Conservation (phyloP, 2,888 invertebrate species). For the Teleogryllus oceanicus region DNA sequence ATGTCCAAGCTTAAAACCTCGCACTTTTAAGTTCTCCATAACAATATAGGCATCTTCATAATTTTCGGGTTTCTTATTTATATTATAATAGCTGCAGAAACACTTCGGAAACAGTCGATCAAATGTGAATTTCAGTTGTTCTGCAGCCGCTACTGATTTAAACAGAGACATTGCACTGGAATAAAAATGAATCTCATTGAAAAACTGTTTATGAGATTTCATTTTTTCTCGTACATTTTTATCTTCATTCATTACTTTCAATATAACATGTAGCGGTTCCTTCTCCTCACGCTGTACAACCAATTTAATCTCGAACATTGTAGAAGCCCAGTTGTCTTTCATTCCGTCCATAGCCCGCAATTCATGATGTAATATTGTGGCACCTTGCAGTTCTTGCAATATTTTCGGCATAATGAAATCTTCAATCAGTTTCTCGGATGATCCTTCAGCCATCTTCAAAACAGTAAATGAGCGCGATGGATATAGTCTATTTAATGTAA, state of each 20-base stretch:
- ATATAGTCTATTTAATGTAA: too few relatives aligned
- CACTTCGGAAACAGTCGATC: not conserved
- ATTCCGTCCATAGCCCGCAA: not conserved
- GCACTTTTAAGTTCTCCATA: not conserved
- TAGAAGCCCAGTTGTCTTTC: not conserved
- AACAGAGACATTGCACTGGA: not conserved
- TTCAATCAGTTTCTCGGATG: too few relatives aligned
- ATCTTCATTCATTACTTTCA: not conserved
- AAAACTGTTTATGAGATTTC: not conserved
- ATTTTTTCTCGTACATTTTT: not conserved
- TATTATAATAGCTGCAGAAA: not conserved
- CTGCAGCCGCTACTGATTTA: not conserved
- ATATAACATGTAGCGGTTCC: not conserved
- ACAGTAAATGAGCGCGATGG: too few relatives aligned
- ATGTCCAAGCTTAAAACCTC: not conserved
- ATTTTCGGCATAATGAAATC: too few relatives aligned
- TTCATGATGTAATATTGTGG: too few relatives aligned
- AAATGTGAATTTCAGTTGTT: not conserved
- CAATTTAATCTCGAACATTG: not conserved
- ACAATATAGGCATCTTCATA: not conserved
- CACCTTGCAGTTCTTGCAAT: too few relatives aligned
- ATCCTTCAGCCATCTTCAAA: too few relatives aligned
- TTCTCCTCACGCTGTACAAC: not conserved
- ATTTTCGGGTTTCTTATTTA: not conserved
- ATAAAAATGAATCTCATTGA: not conserved